phyloP scores from a whole-genome alignment of 2,113 vertebrate species.

The Passer domesticus region DNA sequence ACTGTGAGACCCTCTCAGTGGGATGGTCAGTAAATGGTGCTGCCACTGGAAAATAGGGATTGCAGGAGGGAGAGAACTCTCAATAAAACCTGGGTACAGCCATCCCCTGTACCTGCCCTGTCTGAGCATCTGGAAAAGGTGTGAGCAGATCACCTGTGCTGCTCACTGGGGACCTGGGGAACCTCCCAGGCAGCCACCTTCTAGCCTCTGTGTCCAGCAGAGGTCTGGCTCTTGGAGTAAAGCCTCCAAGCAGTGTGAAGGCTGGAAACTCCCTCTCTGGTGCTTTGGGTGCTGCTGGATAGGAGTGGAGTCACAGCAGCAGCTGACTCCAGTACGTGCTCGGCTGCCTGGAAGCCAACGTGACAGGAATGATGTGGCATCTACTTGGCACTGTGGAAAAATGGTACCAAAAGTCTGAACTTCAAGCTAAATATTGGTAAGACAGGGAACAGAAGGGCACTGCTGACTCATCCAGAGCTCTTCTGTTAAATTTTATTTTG shows the following conservation, averaged over 20 bases:
- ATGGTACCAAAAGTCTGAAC: background rate
- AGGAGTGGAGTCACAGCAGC: background rate
- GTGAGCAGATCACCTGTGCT: background rate
- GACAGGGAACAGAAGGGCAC: background rate
- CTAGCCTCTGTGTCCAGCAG: background rate
- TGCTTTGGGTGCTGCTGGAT: background rate
- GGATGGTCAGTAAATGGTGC: background rate
- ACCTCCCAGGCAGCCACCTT: background rate
- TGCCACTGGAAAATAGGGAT: background rate
- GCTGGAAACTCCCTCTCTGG: background rate
- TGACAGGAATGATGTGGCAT: background rate
- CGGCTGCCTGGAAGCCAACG: fast-evolving
- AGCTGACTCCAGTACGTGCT: background rate
- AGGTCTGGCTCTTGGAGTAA: background rate
- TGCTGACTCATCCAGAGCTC: background rate
- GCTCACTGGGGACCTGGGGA: background rate
- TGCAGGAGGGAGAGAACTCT: background rate
- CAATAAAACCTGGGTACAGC: background rate
- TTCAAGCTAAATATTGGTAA: background rate
- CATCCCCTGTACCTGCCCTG: fast-evolving
- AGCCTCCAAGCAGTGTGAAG: background rate
- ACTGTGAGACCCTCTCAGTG: too few relatives aligned
- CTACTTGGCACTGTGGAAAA: background rate
- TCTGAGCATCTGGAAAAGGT: background rate
- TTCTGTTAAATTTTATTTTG: background rate